A percentile compares a stretch with the other conserved stretches of the same genome.
phyloP scores from a whole-genome alignment of 2,888 invertebrate genomes.

The Incurvaria masculella region DNA sequence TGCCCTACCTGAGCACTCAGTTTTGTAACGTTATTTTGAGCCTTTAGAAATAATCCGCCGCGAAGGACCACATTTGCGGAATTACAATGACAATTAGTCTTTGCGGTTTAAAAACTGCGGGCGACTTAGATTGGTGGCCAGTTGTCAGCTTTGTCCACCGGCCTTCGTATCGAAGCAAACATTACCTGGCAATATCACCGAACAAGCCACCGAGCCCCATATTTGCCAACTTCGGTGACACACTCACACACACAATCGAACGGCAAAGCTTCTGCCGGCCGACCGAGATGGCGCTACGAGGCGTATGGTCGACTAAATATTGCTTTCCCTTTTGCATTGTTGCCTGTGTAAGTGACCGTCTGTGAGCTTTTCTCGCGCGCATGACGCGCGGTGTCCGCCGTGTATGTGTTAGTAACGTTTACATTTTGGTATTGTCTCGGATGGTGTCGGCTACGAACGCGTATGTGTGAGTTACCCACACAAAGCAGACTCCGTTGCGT shows the following conservation, averaged over 20 bases:
- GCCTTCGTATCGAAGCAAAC: no score
- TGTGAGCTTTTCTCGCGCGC: slow-evolving; percentile 18
- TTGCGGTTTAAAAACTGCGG: no score
- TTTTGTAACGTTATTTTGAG: no score
- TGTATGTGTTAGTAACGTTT: neutral
- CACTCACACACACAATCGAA: slow-evolving; percentile 37
- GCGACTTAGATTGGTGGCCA: no score
- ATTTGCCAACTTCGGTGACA: slow-evolving; percentile 20
- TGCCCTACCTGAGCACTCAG: no score
- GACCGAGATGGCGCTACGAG: slow-evolving; percentile 45
- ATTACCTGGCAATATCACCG: slow-evolving; percentile 58
- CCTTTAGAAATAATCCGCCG: no score
- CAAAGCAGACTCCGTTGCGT: neutral
- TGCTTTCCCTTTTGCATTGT: slow-evolving; percentile 50
- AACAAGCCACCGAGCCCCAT: slow-evolving; percentile 46
- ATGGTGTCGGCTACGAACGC: neutral
- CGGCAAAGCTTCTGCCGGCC: slow-evolving; percentile 40
- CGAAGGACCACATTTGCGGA: no score
- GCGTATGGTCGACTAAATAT: slow-evolving; percentile 55
- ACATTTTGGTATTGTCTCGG: neutral
- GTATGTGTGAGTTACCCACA: slow-evolving; percentile 1
- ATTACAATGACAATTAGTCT: no score
- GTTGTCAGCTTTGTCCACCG: slow-evolving; percentile 49
- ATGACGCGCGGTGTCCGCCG: neutral
- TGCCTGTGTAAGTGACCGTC: slow-evolving; percentile 47